Base-by-base conservation (phyloP, 2,888 invertebrate genomes). In the Parasteatoda lunata region DNA sequence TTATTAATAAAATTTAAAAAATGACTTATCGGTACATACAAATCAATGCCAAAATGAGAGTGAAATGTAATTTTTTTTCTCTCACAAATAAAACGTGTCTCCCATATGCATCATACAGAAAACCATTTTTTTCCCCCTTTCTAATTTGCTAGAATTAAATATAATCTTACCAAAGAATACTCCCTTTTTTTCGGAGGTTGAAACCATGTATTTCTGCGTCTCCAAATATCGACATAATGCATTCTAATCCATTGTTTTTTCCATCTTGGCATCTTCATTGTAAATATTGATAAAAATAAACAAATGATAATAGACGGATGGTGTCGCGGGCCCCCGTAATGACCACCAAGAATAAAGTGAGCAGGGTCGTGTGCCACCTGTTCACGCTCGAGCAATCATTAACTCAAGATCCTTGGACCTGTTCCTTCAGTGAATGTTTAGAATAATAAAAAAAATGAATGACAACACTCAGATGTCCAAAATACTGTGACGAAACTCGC, bases 211-310 rank as follows among this genome's bases (percentile, higher is more conserved):
- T 64, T 72, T 15, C 82, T 48, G 8, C 82, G 48, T 47, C 70
- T 82, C 82, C 82, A 82, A 11, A 82, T 69, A 47, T 82, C 82
- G 5, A 51, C 75, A 45, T 82, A 82, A 51, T 82, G 82, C 82
- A 82, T 69, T 48, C 76, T 48, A n/a, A 82, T 82, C 82, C 82
- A 82, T 69, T 82, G 76, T 45, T 69, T 59, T 45, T 76, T 82
- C 82, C 82, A 82, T 69, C 82, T 76, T 9, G 76, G 82, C 82
- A 82, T 82, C 9, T n/a, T 66, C 8, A 7, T 5, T n/a, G 45
- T 13, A 11, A 69, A 68, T n/a, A 11, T 13, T 7, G 54, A 49
- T 48, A 8, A 48, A 8, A 30, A 30, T 30, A 30, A 30, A 30
- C 30, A 30, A 30, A 0, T 30, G 30, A 30, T 30, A 30, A 30